Conservation (phyloP, 2,797 vertebrate species). For the Anabacerthia variegaticeps region DNA sequence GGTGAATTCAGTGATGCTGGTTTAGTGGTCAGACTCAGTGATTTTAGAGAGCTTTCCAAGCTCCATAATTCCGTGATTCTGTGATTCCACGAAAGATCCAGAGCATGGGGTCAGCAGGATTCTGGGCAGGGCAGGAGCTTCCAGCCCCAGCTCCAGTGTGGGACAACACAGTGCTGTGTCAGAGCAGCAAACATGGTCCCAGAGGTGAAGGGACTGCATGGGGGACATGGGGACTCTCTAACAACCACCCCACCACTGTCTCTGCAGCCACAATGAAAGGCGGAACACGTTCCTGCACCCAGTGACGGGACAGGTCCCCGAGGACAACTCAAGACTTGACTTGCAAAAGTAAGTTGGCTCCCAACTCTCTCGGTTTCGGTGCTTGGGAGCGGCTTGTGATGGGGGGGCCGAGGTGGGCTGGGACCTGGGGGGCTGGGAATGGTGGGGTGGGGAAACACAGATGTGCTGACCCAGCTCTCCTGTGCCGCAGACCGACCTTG, state of each 20-base stretch:
- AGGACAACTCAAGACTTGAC: slow-evolving; percentile 78
- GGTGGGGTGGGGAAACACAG: rapidly evolving
- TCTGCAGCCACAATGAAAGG: slow-evolving; percentile 89
- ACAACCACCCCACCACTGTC: not conserved
- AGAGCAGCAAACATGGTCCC: not conserved
- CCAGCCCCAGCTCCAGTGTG: not conserved
- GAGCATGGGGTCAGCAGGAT: rapidly evolving
- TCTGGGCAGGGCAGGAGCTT: rapidly evolving
- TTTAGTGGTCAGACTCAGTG: rapidly evolving
- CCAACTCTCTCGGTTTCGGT: rapidly evolving
- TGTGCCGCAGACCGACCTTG: slow-evolving; percentile 69
- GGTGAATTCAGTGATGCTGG: not conserved
- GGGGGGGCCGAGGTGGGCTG: not conserved
- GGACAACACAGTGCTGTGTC: not conserved
- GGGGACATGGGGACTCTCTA: not conserved
- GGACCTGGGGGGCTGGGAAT: rapidly evolving
- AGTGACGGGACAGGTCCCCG: slow-evolving; percentile 83
- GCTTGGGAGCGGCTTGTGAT: not conserved
- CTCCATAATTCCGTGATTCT: rapidly evolving
- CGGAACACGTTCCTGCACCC: slow-evolving; percentile 85
- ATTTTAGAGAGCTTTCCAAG: not conserved
- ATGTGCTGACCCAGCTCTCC: not conserved
- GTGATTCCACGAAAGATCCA: rapidly evolving
- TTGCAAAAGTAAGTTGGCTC: slow-evolving; percentile 78
- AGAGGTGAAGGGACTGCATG: not conserved